These are phyloP conservation scores for Stictonetta naevosa DNA, from an alignment of 2,113 vertebrate genomes.

Conservation along the genomic window DNA sequence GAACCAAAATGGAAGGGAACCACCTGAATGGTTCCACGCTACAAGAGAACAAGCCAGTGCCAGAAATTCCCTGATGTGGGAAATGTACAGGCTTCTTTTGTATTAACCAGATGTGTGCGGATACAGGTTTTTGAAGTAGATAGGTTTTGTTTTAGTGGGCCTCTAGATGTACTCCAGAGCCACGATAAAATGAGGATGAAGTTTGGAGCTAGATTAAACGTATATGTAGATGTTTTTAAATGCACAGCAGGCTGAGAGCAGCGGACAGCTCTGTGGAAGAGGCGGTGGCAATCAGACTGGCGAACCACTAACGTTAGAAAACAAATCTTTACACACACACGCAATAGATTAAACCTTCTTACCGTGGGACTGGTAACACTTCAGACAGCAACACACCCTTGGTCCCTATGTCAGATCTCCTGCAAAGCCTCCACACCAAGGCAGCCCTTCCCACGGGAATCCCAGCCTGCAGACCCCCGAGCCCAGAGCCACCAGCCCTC, in stretches of 20 bases:
- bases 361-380: not conserved
- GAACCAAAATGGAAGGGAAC: not conserved
- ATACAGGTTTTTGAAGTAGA: not conserved
- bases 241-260: not conserved
- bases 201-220: not conserved
- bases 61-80: not conserved
- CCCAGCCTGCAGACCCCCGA: too few species aligned
- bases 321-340: not conserved
- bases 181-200: rapidly evolving
- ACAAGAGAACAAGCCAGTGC: not conserved
- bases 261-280: not conserved
- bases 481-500: not conserved
- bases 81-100: rapidly evolving
- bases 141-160: rapidly evolving
- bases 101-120: not conserved
- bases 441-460: not conserved
- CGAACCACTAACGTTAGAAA: not conserved
- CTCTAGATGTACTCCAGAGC: not conserved
- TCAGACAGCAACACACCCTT: not conserved
- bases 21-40: not conserved
- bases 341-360: not conserved
- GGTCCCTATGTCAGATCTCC: not conserved
- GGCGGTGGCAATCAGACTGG: not conserved
- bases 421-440: not conserved
- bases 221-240: not conserved